These are phyloP conservation scores for Dastarcus helophoroides DNA, from an alignment of 2,888 invertebrate genomes.

Conservation along the genomic window DNA sequence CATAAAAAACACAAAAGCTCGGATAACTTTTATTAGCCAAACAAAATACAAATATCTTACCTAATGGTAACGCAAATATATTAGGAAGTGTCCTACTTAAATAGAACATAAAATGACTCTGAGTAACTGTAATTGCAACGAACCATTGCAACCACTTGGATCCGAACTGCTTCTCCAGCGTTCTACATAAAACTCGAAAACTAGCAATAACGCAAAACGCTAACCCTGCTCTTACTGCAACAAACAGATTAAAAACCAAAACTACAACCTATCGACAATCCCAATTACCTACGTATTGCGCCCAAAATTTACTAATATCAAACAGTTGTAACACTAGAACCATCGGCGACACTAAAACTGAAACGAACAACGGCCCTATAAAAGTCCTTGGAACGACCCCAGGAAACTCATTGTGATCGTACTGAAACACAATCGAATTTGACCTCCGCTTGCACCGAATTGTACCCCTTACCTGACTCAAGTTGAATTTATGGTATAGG, in stretches of 20 bases:
- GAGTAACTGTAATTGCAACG: conserved; percentile 72
- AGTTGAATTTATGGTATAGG: conserved; percentile 74
- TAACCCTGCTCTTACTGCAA: conserved; percentile 72
- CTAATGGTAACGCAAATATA: conserved; percentile 82
- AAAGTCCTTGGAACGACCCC: conserved; percentile 97
- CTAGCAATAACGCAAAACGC: conserved; percentile 63
- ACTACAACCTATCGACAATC: conserved; percentile 8
- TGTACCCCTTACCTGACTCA: conserved; percentile 56
- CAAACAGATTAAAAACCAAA: conserved; percentile 18
- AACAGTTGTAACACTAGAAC: conserved; percentile 54
- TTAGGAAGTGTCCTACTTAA: conserved; percentile 90
- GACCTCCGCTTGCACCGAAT: no score
- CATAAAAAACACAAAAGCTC: no score
- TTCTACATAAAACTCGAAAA: conserved; percentile 61
- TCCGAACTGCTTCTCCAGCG: conserved; percentile 70
- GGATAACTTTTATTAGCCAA: no score
- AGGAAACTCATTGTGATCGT: conserved; percentile 96
- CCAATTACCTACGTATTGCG: conserved; percentile 80
- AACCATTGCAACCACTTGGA: conserved; percentile 69
- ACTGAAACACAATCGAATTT: conserved; percentile 48
- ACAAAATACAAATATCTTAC: no score
- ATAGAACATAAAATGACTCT: conserved; percentile 98
- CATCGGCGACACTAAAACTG: conserved; percentile 66
- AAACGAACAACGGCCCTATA: conserved; percentile 77
- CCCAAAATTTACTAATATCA: conserved; percentile 71